These are phyloP conservation scores for Lucilia sericata DNA, from an alignment of 1,140 invertebrate species.

Conservation along the genomic window DNA sequence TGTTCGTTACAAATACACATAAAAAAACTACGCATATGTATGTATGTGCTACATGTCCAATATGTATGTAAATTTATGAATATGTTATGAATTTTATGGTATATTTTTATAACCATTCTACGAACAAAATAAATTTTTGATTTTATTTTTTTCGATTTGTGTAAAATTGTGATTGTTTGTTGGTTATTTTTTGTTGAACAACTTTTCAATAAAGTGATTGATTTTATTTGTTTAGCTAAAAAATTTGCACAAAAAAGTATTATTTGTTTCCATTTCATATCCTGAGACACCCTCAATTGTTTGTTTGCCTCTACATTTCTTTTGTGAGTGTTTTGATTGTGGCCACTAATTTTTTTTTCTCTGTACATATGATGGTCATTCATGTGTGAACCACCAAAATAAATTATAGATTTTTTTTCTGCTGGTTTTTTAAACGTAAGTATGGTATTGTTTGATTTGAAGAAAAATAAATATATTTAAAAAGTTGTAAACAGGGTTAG, in stretches of 20 bases:
- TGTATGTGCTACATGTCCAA: background rate
- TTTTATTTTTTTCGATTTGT: background rate
- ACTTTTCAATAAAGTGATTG: conserved; percentile 38
- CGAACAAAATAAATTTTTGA: conserved; percentile 28
- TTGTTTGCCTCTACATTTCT: background rate
- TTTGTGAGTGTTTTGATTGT: background rate
- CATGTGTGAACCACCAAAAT: conserved; percentile 36
- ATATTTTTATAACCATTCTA: conserved; percentile 24
- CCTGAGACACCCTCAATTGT: background rate
- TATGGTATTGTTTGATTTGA: background rate
- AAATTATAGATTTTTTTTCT: background rate
- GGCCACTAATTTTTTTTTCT: conserved; percentile 15
- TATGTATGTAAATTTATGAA: conserved; percentile 20
- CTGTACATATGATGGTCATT: conserved; percentile 4
- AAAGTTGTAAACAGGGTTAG: background rate
- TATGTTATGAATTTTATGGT: conserved; percentile 32
- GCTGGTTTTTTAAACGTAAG: background rate
- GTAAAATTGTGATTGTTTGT: background rate
- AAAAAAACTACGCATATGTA: background rate
- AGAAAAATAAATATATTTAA: background rate
- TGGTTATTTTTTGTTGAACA: background rate
- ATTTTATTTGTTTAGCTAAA: conserved; percentile 31
- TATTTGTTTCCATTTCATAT: conserved; percentile 36
- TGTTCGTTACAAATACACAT: background rate
- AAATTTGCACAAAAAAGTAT: conserved; percentile 13